Percentiles rank a stretch among this genome's conserved stretches.
Evolutionary conservation across 2,888 invertebrate species (phyloP).

Genomic region (Eucriotettix oculatus): DNA sequence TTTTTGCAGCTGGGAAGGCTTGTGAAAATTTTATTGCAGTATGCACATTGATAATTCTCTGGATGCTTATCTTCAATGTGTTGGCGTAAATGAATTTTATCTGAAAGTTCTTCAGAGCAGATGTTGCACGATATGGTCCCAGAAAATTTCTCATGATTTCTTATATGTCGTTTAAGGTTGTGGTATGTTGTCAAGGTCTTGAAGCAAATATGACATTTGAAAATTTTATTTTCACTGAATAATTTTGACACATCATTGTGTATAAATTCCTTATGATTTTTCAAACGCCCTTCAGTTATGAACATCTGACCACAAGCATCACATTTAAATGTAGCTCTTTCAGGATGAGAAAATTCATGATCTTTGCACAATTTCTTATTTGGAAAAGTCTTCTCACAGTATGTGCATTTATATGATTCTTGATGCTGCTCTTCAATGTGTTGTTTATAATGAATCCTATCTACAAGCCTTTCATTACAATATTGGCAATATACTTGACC

Average conservation of each 20-base stretch:
- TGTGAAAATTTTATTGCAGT: slow-evolving; percentile 8
- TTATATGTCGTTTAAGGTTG: slow-evolving; percentile 8
- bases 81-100: slow-evolving; percentile 3
- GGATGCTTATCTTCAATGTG: slow-evolving; percentile 7
- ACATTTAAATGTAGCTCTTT: slow-evolving; percentile 1
- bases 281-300: slow-evolving; percentile 6
- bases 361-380: slow-evolving; percentile 1
- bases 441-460: slow-evolving; percentile 5
- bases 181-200: slow-evolving; percentile 5
- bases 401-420: slow-evolving; percentile 1
- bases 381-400: slow-evolving; percentile 2
- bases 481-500: slow-evolving; percentile 3
- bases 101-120: slow-evolving; percentile 5
- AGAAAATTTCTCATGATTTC: slow-evolving; percentile 6
- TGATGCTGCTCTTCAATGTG: slow-evolving; percentile 6
- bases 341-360: slow-evolving; percentile 8
- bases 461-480: slow-evolving; percentile 4
- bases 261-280: slow-evolving; percentile 5
- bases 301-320: slow-evolving; percentile 7
- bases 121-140: slow-evolving; percentile 2
- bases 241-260: slow-evolving; percentile 1
- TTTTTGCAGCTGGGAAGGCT: slow-evolving; percentile 2
- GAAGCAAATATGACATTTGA: slow-evolving; percentile 8
- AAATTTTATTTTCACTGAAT: slow-evolving; percentile 2
- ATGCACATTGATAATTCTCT: slow-evolving; percentile 4